These are phyloP conservation scores for Sepiola atlantica DNA, from an alignment of 2,888 invertebrate species.

Conservation along the genomic window DNA sequence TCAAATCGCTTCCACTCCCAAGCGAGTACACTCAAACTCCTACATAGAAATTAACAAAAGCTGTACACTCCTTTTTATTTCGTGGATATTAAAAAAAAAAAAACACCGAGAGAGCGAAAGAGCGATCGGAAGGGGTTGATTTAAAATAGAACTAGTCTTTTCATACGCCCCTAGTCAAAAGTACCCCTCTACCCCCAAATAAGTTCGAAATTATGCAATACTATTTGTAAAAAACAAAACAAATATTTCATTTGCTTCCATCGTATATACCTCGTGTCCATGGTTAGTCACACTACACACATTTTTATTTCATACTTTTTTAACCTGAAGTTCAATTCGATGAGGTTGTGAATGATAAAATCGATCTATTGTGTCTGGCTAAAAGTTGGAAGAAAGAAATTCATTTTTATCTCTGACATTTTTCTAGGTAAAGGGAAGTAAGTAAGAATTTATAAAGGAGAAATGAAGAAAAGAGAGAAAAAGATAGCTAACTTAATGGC, in stretches of 20 bases:
- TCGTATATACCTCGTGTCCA: background rate
- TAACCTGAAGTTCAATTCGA: background rate
- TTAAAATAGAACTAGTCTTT: background rate
- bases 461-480: background rate
- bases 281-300: background rate
- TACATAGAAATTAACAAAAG: background rate
- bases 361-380: background rate
- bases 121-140: background rate
- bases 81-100: background rate
- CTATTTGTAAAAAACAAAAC: no score
- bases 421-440: conserved; percentile 8
- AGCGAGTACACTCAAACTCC: background rate
- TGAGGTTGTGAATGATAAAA: background rate
- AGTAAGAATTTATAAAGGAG: background rate
- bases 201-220: background rate
- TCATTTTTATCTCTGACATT: background rate
- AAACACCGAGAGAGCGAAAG: background rate
- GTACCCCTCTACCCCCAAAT: background rate
- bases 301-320: no score
- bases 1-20: background rate
- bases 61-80: conserved; percentile 22
- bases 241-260: no score
- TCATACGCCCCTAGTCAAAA: background rate
- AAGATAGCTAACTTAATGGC: background rate
- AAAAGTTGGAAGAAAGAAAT: conserved; percentile 1